A percentile compares a stretch with the other conserved stretches of the same genome.
Evolutionary conservation across 1,140 invertebrate genomes (phyloP).

Genomic region (Ladona fulva): DNA sequence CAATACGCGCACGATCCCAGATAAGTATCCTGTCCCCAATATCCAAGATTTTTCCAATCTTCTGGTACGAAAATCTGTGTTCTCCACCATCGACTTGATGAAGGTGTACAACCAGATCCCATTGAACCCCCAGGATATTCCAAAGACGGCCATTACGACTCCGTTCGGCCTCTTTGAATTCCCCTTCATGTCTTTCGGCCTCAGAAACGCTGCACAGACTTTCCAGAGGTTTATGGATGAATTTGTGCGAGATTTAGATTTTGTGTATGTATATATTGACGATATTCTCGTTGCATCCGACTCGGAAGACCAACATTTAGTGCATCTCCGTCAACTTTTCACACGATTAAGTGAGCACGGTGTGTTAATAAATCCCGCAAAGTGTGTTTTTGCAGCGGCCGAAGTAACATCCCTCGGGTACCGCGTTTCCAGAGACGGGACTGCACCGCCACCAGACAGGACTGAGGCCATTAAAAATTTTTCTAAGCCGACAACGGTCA

Average conservation of each 20-base stretch:
- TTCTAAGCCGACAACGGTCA: conserved; percentile 16
- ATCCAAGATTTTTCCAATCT: conserved; percentile 32
- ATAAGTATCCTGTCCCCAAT: conserved; percentile 22
- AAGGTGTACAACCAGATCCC: conserved; percentile 38
- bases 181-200: conserved; percentile 28
- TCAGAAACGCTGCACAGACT: conserved; percentile 37
- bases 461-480: conserved; percentile 24
- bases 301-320: conserved; percentile 30
- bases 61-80: conserved; percentile 29
- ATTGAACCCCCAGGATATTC: conserved; percentile 27
- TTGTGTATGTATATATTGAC: conserved; percentile 31
- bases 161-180: too few relatives aligned
- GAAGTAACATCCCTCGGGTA: conserved; percentile 28
- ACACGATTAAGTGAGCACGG: conserved; percentile 25
- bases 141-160: conserved; percentile 37
- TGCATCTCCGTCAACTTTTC: conserved; percentile 32
- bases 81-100: conserved; percentile 35
- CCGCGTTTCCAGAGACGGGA: conserved; percentile 25
- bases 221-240: conserved; percentile 35
- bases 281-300: conserved; percentile 31
- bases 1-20: conserved; percentile 28
- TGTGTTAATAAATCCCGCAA: conserved; percentile 23
- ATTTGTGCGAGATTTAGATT: conserved; percentile 30
- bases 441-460: conserved; percentile 22
- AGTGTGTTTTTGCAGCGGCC: conserved; percentile 27